Conservation (phyloP, 2,797 vertebrate genomes). For the Cyprinella venusta region DNA sequence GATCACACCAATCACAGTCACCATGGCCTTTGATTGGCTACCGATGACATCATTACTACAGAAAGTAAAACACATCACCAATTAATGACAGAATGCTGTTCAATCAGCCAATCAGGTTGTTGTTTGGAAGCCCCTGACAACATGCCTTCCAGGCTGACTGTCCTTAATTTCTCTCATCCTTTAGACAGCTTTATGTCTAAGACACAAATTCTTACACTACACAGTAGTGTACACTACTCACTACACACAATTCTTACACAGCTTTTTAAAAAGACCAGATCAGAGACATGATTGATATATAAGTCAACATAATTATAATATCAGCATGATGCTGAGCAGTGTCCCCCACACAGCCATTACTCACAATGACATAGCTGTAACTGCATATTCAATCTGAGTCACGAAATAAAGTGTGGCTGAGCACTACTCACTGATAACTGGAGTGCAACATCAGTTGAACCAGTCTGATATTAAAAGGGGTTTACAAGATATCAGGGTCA, state of each 20-base stretch:
- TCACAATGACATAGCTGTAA: conserved; percentile 12
- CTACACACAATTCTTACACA: too few relatives aligned
- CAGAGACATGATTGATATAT: not conserved
- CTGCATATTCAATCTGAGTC: conserved; percentile 25
- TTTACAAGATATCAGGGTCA: conserved; percentile 28
- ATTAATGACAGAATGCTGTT: conserved; percentile 52
- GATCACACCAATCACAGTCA: conserved; percentile 53
- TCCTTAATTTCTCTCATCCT: conserved; percentile 26
- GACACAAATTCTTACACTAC: conserved; percentile 22
- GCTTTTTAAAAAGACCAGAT: conserved; percentile 3
- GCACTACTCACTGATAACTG: conserved; percentile 22
- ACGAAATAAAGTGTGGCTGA: conserved; percentile 5
- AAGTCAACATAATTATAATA: not conserved
- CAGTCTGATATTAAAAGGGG: conserved; percentile 28
- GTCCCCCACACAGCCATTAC: not conserved
- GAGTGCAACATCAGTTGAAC: not conserved
- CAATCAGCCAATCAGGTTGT: conserved; percentile 53
- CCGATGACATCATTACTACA: conserved; percentile 64
- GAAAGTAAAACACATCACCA: conserved; percentile 49
- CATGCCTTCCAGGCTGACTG: conserved; percentile 14
- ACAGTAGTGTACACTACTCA: too few relatives aligned
- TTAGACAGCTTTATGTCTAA: conserved; percentile 2
- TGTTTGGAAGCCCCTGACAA: conserved; percentile 47
- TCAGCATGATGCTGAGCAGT: not conserved
- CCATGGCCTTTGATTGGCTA: conserved; percentile 56